Base-by-base conservation (phyloP, 2,888 invertebrate species). In the Metalampra italica region DNA sequence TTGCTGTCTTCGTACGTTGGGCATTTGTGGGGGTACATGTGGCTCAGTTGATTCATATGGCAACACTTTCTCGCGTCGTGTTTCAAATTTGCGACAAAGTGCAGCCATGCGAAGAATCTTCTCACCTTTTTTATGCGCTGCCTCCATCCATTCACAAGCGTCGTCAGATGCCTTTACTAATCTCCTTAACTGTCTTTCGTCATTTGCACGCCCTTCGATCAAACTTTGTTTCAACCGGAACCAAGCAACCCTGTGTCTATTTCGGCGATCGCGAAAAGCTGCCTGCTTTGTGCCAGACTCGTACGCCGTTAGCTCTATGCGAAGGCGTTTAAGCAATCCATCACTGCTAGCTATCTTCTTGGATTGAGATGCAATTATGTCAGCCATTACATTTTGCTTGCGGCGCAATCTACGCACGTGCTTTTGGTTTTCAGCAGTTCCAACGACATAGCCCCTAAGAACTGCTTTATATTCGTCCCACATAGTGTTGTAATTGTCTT, bases 61-160 rank as follows among this genome's bases (percentile, higher is more conserved):
- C 41, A 88, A 53, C 13, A 90, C 75, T 61, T 89, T 90, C 69
- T 92, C 91, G 11, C 82, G 74, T 53, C 85, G 84, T 0, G 90
- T 91, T 74, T 92, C 91, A 60, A 86, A 90, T 68, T 91, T 91
- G 36, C 90, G 73, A 55, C 92, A 92, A n/a, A 90, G 75, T 22
- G 82, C 79, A 22, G 87, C 83, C 54, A 92, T 62, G 22, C 87
- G 83, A 42, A 91, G 62, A 44, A 92, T 86, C 59, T 84, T 86
- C 50, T 90, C 86, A 4, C 90, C 91, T 64, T 90, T 91, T 48
- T 75, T 71, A 32, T 69, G 62, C 0, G 88, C 76, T 3, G 62
- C 61, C 54, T 82, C 69, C 1, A 92, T 62, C 78, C 86, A 78
- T 53, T 81, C 78, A 0, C 88, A 56, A 9, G 81, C 56, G n/a